Percentiles rank a stretch among this genome's conserved stretches.
phyloP scores from a whole-genome alignment of 2,888 invertebrate species.

The Xestobium rufovillosum region DNA sequence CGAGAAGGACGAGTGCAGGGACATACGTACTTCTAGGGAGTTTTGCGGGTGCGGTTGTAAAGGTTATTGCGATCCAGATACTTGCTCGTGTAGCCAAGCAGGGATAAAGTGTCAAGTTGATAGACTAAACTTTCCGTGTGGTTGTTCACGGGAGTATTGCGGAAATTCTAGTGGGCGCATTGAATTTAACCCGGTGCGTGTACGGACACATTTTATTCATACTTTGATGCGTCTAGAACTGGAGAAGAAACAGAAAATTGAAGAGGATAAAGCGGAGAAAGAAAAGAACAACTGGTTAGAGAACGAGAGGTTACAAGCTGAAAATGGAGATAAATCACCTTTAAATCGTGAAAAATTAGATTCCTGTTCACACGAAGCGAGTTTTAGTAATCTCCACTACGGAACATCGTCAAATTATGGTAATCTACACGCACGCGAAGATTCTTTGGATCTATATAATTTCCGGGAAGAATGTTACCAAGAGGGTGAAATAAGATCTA shows the following conservation, averaged over 20 bases:
- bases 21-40: slow-evolving; percentile 85
- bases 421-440: slow-evolving; percentile 46
- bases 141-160: slow-evolving; percentile 91
- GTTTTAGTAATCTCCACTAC: slow-evolving; percentile 63
- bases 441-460: slow-evolving; percentile 53
- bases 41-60: slow-evolving; percentile 91
- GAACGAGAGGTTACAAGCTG: slow-evolving; percentile 39
- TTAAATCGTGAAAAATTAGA: slow-evolving; percentile 43
- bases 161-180: slow-evolving; percentile 87
- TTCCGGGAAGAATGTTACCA: slow-evolving; percentile 55
- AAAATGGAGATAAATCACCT: slow-evolving; percentile 4
- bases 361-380: slow-evolving; percentile 57
- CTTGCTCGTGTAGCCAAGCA: slow-evolving; percentile 87
- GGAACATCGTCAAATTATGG: slow-evolving; percentile 43
- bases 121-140: slow-evolving; percentile 91
- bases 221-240: slow-evolving; percentile 89
- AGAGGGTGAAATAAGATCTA: slow-evolving; percentile 32
- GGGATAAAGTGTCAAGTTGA: slow-evolving; percentile 98
- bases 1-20: slow-evolving; percentile 91
- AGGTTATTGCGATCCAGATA: slow-evolving; percentile 91
- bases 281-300: slow-evolving; percentile 46
- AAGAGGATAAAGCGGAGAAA: slow-evolving; percentile 46
- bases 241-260: slow-evolving; percentile 68
- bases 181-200: slow-evolving; percentile 93
- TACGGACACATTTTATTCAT: slow-evolving; percentile 94